Evolutionary conservation across 2,113 vertebrate genomes (phyloP), one percentile per base, ranked within the genome.

Genomic region (Callithrix jacchus): DNA sequence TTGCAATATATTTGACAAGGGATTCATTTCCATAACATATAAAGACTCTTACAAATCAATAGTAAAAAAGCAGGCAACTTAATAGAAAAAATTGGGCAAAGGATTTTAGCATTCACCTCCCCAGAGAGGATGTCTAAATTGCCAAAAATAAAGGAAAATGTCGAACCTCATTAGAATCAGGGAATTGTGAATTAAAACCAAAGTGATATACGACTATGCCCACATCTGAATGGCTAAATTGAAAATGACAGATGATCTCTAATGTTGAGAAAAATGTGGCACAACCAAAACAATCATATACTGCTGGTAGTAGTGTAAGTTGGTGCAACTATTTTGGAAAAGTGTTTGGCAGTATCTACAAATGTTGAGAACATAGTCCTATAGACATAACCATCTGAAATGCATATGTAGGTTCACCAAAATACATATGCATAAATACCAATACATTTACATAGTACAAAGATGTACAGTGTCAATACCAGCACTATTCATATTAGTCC

Each of bases 1-100:
- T 68, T 40, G 32, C 23, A 42, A 80, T 52, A 20, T 37, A 18
- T n/a, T 86, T 94, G 77, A 87, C 64, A 42, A 61, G 64, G 9
- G 40, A 25, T 47, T 80, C 47, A 32, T 92, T 90, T 95, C 54
- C 32, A 3, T 76, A 25, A 21, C 5, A 18, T 20, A 37, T 45
- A 79, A 87, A 91, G 54, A 49, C 35, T 2, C n/a, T 84, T 64
- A 21, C 30, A n/a, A 21, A 61, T 54, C n/a, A 54, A 23, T 49
- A 42, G 25, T 12, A 12, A 56, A 90, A 49, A 91, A 64, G 42
- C 18, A 82, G 92, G 27, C n/a, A 73, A 12, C 70, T 77, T 66
- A 23, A 37, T 64, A 49, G 77, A n/a, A 95, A 87, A 83, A 17
- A 64, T 1, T 2, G 30, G 83, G 27, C 93, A 87, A 79, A 97